Percentiles rank a stretch among this genome's conserved stretches.
Conservation (phyloP, 2,113 vertebrate genomes). For the Clinocottus analis region DNA sequence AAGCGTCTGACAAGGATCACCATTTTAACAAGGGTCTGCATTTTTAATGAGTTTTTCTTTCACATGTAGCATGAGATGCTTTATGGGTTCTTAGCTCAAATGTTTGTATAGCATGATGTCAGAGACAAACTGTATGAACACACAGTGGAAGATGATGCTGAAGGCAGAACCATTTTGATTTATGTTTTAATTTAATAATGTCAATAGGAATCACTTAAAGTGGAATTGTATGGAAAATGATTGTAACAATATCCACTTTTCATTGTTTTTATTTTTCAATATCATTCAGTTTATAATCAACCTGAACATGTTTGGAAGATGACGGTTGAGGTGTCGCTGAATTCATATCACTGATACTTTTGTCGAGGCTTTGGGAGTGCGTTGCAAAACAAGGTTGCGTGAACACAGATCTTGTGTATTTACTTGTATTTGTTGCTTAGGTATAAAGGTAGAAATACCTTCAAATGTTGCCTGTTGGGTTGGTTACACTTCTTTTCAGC, state of each 20-base stretch:
- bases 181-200: background rate
- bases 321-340: background rate
- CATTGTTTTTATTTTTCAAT: background rate
- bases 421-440: background rate
- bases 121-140: conserved; percentile 6
- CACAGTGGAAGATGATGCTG: background rate
- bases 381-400: background rate
- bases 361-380: background rate
- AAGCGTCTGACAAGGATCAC: conserved; percentile 42
- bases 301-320: background rate
- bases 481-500: conserved; percentile 10
- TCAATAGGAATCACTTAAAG: background rate
- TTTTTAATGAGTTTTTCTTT: conserved; percentile 63
- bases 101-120: conserved; percentile 5
- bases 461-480: background rate
- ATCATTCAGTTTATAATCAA: background rate
- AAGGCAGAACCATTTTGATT: background rate
- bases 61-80: conserved; percentile 34
- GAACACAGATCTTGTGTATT: background rate
- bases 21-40: conserved; percentile 52
- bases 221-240: background rate
- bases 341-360: background rate
- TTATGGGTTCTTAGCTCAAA: conserved; percentile 19
- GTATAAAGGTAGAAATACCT: background rate
- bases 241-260: background rate